These are phyloP conservation scores for Uropetala carovei DNA, from an alignment of 2,888 invertebrate genomes.

Conservation along the genomic window DNA sequence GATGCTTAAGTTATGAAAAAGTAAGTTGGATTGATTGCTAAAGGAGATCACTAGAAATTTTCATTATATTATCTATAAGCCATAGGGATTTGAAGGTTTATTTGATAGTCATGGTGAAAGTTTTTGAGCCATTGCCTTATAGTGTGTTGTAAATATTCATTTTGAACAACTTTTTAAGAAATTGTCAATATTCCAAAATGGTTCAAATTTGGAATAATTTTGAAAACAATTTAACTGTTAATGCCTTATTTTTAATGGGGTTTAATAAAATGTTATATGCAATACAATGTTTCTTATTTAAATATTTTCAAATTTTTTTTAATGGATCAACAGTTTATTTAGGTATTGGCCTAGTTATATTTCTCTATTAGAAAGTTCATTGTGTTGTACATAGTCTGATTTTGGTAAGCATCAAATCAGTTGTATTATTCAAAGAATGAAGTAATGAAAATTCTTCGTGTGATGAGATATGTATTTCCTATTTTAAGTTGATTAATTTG, in stretches of 20 bases:
- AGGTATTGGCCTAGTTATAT: too few relatives aligned
- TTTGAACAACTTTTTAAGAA: neutral
- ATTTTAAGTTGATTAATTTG: too few relatives aligned
- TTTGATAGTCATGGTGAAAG: neutral
- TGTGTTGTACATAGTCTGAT: too few relatives aligned
- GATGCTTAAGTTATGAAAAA: neutral
- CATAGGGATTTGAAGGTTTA: neutral
- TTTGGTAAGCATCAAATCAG: too few relatives aligned
- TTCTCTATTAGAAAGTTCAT: too few relatives aligned
- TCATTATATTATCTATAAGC: neutral
- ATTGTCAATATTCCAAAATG: neutral
- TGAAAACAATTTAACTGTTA: neutral
- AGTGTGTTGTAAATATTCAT: neutral
- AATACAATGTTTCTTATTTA: neutral
- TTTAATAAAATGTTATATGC: conserved; percentile 14
- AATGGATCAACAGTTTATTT: too few relatives aligned
- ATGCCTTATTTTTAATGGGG: conserved; percentile 7
- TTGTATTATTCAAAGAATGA: too few relatives aligned
- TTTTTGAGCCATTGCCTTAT: neutral
- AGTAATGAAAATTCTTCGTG: too few relatives aligned
- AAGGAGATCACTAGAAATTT: neutral
- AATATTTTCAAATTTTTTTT: neutral
- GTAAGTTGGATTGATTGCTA: neutral
- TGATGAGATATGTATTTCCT: too few relatives aligned
- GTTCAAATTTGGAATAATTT: neutral